These are phyloP conservation scores for Cyphomyrus plagiostoma DNA, from an alignment of 2,113 vertebrate genomes.

Conservation along the genomic window DNA sequence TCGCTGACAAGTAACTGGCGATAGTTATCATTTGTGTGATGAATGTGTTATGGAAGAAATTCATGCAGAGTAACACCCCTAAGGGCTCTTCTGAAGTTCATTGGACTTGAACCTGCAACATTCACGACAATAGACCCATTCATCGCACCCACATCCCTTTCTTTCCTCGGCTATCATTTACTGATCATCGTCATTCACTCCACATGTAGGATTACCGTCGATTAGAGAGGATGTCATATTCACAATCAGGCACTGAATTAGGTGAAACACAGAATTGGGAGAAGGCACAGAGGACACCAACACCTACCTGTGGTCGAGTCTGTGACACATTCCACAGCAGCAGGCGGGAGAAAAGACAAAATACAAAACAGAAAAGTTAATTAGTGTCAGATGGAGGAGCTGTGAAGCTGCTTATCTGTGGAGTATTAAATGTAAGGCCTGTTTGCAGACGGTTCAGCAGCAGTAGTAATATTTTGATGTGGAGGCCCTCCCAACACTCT, in stretches of 20 bases:
- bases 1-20: background rate
- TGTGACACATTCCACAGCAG: conserved; percentile 20
- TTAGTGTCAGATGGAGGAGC: background rate
- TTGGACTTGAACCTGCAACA: background rate
- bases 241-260: background rate
- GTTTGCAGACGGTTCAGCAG: background rate
- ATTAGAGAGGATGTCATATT: background rate
- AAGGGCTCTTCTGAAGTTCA: background rate
- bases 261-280: background rate
- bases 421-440: background rate
- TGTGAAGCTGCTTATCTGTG: conserved; percentile 7
- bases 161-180: background rate
- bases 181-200: background rate
- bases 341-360: background rate
- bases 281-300: background rate
- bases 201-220: background rate
- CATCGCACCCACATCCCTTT: background rate
- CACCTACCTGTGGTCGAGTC: conserved; percentile 57
- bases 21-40: background rate
- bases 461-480: too few species aligned
- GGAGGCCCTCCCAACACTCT: background rate
- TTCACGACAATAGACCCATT: background rate
- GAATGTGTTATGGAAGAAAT: background rate
- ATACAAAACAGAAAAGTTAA: background rate
- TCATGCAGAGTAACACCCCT: background rate